Conservation (phyloP, 2,888 invertebrate genomes). For the Metellina segmentata region DNA sequence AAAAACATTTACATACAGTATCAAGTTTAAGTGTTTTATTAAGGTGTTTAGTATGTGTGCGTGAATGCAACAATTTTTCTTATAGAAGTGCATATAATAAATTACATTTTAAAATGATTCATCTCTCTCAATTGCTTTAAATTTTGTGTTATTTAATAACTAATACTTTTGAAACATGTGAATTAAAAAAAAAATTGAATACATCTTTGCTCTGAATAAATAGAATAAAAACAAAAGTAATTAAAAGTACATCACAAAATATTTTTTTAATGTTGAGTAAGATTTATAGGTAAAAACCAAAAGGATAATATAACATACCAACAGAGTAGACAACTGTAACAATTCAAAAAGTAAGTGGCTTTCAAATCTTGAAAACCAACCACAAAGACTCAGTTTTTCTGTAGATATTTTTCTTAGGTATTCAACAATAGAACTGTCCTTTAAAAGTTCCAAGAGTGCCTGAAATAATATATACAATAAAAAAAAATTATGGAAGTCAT, state of each 20-base stretch:
- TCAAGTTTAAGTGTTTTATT: background rate
- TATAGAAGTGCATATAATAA: no score
- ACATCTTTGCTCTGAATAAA: background rate
- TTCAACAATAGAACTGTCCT: background rate
- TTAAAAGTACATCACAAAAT: background rate
- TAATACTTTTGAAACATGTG: background rate
- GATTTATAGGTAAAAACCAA: background rate
- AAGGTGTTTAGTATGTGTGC: no score
- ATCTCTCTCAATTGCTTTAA: no score
- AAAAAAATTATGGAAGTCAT: background rate
- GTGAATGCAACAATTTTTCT: no score
- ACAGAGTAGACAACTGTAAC: constrained; percentile 12
- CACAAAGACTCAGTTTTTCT: constrained; percentile 14
- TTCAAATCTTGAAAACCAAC: constrained; percentile 68
- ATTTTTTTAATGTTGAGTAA: background rate
- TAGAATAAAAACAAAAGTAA: background rate
- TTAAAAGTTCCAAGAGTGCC: constrained; percentile 25
- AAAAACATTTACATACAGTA: background rate
- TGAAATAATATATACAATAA: constrained; percentile 16
- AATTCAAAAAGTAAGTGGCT: constrained; percentile 31
- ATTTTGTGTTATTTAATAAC: background rate
- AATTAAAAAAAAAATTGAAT: background rate
- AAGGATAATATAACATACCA: constrained; percentile 20
- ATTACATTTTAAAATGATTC: no score
- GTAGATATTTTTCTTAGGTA: constrained; percentile 39